Base-by-base conservation (phyloP, 2,888 invertebrate genomes). In the Stenurella melanura region DNA sequence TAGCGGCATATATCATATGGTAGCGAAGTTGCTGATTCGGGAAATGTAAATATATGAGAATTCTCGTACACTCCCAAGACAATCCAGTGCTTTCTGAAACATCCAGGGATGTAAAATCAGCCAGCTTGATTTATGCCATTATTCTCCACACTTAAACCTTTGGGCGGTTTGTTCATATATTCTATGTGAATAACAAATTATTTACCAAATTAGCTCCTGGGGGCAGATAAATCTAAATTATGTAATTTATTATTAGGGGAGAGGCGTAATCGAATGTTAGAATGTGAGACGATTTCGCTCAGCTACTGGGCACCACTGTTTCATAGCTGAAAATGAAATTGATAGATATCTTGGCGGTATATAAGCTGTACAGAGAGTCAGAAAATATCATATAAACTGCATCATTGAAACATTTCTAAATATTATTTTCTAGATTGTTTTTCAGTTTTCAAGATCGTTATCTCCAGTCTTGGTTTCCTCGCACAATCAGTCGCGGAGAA, bases 41-140 rank as follows among this genome's bases (percentile, higher is more conserved):
- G 78, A 81, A 81, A 82, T 81, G 83, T 80, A 83, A 83, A 83
- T 83, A 82, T 83, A 83, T 83, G 80, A 79, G 81, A 81, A 81
- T 76, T 79, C 74, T 78, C 75, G 76, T 74, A 66, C 72, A 78
- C 57, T 83, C 82, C 80, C 82, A 77, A 78, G 82, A 80, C 80
- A 80, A 83, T 81, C 73, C 76, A 63, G 57, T 66, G 78, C 67
- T 78, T 78, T 67, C 78, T 73, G 73, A 73, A 75, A 80, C 66
- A 74, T 76, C 76, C 50, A 17, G 76, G 80, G 78, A 74, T 74
- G 76, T 63, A 77, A 75, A 78, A 78, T 78, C 80, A 80, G 75
- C 78, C 76, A 61, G 67, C 66, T 76, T 76, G 80, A 80, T 80
- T 80, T 78, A 80, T 78, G 56, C 60, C 74, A 67, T 77, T 73